Conservation (phyloP, 2,888 invertebrate genomes). For the Diachrysia chrysitis region DNA sequence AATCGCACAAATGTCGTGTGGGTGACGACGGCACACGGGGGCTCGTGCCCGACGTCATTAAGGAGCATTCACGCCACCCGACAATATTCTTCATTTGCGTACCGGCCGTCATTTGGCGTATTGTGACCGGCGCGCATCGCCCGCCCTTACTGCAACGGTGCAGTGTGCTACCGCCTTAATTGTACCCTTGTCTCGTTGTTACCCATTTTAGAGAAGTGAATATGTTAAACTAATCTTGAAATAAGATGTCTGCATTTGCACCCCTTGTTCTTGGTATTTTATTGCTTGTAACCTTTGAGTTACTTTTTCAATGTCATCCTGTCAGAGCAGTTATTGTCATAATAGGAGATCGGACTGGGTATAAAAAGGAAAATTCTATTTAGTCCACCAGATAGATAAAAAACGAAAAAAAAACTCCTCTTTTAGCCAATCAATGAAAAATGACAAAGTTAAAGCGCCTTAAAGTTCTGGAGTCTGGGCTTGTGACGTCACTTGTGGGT, state of each 20-base stretch:
- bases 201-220: constrained; percentile 55
- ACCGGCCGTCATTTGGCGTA: constrained; percentile 85
- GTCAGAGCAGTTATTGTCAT: not conserved
- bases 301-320: not conserved
- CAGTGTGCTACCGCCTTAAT: constrained; percentile 83
- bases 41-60: constrained; percentile 81
- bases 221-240: constrained; percentile 60
- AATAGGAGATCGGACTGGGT: too few relatives aligned
- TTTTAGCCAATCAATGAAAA: too few relatives aligned
- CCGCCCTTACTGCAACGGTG: constrained; percentile 79
- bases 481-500: too few relatives aligned
- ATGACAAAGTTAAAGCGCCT: too few relatives aligned
- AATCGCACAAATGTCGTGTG: constrained; percentile 82
- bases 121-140: constrained; percentile 77
- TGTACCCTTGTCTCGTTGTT: constrained; percentile 84
- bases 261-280: constrained; percentile 19
- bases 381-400: too few relatives aligned
- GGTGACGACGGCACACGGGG: constrained; percentile 72
- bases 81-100: constrained; percentile 89
- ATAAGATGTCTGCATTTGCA: constrained; percentile 54
- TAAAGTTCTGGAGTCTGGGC: too few relatives aligned
- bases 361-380: too few relatives aligned
- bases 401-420: too few relatives aligned
- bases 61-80: constrained; percentile 86
- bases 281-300: not conserved